Base-by-base conservation (phyloP, 2,113 vertebrate genomes). In the Lophius piscatorius region DNA sequence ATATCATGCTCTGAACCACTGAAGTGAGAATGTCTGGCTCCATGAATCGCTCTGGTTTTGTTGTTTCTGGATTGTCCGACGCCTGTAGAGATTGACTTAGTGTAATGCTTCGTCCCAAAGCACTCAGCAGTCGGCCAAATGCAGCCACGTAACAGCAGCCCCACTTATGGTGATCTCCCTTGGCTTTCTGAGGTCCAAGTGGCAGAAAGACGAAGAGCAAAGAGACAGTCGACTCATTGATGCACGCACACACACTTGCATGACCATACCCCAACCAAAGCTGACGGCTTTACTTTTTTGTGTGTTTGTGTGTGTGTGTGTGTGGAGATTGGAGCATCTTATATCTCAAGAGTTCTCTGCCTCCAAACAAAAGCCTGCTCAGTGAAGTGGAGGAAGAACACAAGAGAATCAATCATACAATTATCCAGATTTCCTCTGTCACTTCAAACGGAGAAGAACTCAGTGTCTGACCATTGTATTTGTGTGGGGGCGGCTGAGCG, bases 401-500 rank as follows among this genome's bases (percentile, higher is more conserved):
- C 78, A 78, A 80, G 76, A 76, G 84, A 88, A 89, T 89, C 88
- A 89, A 88, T 90, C 81, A 74, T 75, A 84, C 86, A 91, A 88
- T 88, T 90, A 90, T 85, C 82, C 81, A 76, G 82, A 90, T 91
- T 82, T 82, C 70, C 50, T 69, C 78, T 80, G 81, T 83, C 87
- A 84, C 80, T 85, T 84, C 59, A 83, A 81, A 88, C 69, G 9
- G 51, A 69, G 58, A 69, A 56, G 51, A 76, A 62, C 45, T 78
- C 61, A 29, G 44, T 38, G 38, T 80, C 48, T 76, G 74, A 77
- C 75, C 72, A n/a, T 26, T 51, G 63, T 38, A 51, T 59, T 48
- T 70, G 78, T 70, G 68, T 63, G 70, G 57, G 71, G 42, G 75
- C 1, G 46, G 50, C 61, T 16, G 59, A 77, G 81, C 44, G 29